A percentile compares a stretch with the other conserved stretches of the same genome.
phyloP scores from a whole-genome alignment of 2,113 vertebrate genomes.

The Syngnathoides biaculeatus region DNA sequence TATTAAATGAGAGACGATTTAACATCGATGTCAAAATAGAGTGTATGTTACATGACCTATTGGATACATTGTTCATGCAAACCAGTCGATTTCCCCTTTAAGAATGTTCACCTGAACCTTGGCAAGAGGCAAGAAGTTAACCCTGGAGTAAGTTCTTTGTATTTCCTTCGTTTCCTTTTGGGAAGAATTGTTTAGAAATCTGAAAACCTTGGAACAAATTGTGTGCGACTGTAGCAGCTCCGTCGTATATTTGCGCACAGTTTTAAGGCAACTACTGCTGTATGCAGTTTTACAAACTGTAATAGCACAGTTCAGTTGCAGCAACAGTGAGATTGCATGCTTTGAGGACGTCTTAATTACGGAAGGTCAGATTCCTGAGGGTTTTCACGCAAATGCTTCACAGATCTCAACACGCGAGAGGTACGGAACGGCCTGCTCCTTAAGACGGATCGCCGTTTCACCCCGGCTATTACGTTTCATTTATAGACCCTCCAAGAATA shows the following conservation, averaged over 20 bases:
- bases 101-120: not conserved
- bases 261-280: not conserved
- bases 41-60: too few species aligned
- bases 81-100: too few species aligned
- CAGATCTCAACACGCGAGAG: constrained; percentile 14
- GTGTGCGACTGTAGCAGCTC: not conserved
- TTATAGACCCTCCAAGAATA: constrained; percentile 55
- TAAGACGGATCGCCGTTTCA: constrained; percentile 55
- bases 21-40: too few species aligned
- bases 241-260: not conserved
- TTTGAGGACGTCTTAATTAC: constrained; percentile 32
- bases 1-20: too few species aligned
- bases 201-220: not conserved
- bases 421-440: constrained; percentile 32
- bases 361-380: constrained; percentile 39
- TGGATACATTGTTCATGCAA: too few species aligned
- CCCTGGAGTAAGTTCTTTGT: not conserved
- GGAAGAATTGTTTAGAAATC: not conserved
- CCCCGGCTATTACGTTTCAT: constrained; percentile 43
- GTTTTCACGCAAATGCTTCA: constrained; percentile 39
- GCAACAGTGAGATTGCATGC: constrained; percentile 11
- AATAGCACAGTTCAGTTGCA: not conserved
- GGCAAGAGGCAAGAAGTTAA: constrained; percentile 9
- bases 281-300: not conserved
- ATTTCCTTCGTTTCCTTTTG: not conserved